Evolutionary conservation across 2,888 invertebrate genomes (phyloP), one percentile per base, ranked within the genome.

Genomic region (Tachina lurida): DNA sequence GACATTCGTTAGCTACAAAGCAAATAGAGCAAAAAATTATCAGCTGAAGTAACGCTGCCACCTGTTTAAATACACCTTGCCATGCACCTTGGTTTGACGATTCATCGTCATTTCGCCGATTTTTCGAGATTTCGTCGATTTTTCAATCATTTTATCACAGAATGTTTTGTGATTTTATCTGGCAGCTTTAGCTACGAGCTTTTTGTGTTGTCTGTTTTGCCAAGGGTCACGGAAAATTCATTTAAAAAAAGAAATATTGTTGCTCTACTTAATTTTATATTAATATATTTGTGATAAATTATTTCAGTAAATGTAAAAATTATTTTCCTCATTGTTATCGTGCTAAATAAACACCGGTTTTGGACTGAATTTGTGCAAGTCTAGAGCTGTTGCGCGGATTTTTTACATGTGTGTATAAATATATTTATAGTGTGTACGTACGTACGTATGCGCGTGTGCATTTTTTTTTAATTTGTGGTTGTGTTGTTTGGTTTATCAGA

Each of bases 271-370:
- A 56, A 71, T 56, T 22, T 68, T 17, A 10, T 31, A 31, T 73
- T 73, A 19, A n/a, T 31, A 10, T 31, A 31, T 73, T 73, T 49
- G 22, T 58, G 47, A 45, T 47, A 39, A 56, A 49, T 39, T 60
- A 47, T 17, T 73, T 31, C 13, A 17, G 15, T 47, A 60, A 60
- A 60, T 67, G 31, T n/a, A 13, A n/a, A 31, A 9, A n/a, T 9
- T 10, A 22, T 31, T 10, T 31, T 54, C 2, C 39, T 3, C 10
- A 39, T 31, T 49, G n/a, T n/a, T 19, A 4, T 3, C 7, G 15
- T 47, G 2, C 22, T 17, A 31, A 73, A 4, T 3, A 58, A 45
- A 58, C 22, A 45, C 71, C 56, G 58, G 45, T 45, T 56, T 70
- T 22, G 15, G 2, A 3, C 17, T 17, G 15, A 10, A 58, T 60